A percentile compares a stretch with the other conserved stretches of the same genome.
Evolutionary conservation across 1,140 invertebrate genomes (phyloP).

Genomic region (Drosophila grimshawi): DNA sequence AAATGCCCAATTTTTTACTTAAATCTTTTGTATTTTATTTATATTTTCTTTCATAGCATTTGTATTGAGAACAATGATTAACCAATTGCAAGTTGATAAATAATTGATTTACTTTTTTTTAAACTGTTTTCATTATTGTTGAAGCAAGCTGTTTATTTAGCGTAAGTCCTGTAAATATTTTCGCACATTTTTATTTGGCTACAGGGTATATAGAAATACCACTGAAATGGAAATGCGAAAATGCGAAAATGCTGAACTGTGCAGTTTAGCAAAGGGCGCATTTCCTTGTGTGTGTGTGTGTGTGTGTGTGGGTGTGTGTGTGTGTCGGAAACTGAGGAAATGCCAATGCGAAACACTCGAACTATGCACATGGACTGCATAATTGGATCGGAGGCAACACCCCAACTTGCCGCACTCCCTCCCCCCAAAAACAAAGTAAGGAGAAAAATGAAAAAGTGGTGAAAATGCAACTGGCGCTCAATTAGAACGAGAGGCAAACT

Average conservation of each 20-base stretch:
- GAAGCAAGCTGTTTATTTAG: too few relatives aligned
- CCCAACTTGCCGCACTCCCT: too few relatives aligned
- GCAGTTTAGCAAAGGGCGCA: slow-evolving; percentile 21
- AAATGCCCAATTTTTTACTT: too few relatives aligned
- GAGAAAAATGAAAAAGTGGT: too few relatives aligned
- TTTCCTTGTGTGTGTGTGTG: background rate
- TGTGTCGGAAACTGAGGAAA: slow-evolving; percentile 51
- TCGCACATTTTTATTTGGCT: too few relatives aligned
- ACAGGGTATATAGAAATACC: slow-evolving; percentile 36
- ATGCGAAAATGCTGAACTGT: slow-evolving; percentile 55
- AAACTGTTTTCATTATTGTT: too few relatives aligned
- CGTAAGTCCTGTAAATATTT: too few relatives aligned
- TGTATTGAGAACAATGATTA: too few relatives aligned
- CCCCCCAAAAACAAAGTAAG: background rate
- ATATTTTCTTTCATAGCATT: too few relatives aligned
- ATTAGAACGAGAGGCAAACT: slow-evolving; percentile 50
- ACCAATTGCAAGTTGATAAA: too few relatives aligned
- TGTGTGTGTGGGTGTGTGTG: background rate
- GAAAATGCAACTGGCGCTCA: slow-evolving; percentile 46
- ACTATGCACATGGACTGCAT: slow-evolving; percentile 57
- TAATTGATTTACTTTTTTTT: too few relatives aligned
- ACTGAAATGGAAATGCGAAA: slow-evolving; percentile 57
- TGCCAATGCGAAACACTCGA: slow-evolving; percentile 35
- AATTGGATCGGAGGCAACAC: slow-evolving; percentile 54
- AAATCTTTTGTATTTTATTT: too few relatives aligned